Evolutionary conservation across 1,140 invertebrate species (phyloP).

Genomic region (Delia radicum): DNA sequence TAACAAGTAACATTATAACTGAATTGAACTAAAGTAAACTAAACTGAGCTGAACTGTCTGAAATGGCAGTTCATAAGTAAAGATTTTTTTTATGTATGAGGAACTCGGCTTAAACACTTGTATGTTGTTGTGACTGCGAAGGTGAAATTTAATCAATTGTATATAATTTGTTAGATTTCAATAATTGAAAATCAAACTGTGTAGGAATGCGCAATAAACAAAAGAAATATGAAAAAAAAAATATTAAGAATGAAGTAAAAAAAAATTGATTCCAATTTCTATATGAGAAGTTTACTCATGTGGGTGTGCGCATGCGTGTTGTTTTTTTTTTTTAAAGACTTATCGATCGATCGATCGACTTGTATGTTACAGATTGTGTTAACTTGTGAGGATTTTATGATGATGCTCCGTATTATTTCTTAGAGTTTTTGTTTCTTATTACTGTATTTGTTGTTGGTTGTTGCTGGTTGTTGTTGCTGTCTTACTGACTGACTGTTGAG

Average conservation of each 20-base stretch:
- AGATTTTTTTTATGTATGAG: not conserved
- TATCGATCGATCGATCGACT: too few relatives aligned
- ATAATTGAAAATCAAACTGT: conserved; percentile 21
- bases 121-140: conserved; percentile 31
- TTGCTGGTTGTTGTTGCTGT: not conserved
- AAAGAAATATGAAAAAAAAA: not conserved
- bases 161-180: conserved; percentile 55
- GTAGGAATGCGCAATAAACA: not conserved
- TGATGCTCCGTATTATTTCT: not conserved
- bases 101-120: not conserved
- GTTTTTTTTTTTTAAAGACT: too few relatives aligned
- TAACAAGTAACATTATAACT: not conserved
- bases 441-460: not conserved
- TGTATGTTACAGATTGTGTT: not conserved
- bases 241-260: not conserved
- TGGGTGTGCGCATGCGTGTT: conserved; percentile 3
- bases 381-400: conserved; percentile 5
- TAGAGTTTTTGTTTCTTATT: not conserved
- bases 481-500: conserved; percentile 7
- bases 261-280: not conserved
- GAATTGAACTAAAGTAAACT: not conserved
- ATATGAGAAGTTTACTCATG: not conserved
- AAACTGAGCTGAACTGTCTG: not conserved
- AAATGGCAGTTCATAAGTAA: not conserved
- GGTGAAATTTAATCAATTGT: conserved; percentile 50